Evolutionary conservation across 2,797 vertebrate genomes (phyloP).

Genomic region (Cebuella pygmaea): DNA sequence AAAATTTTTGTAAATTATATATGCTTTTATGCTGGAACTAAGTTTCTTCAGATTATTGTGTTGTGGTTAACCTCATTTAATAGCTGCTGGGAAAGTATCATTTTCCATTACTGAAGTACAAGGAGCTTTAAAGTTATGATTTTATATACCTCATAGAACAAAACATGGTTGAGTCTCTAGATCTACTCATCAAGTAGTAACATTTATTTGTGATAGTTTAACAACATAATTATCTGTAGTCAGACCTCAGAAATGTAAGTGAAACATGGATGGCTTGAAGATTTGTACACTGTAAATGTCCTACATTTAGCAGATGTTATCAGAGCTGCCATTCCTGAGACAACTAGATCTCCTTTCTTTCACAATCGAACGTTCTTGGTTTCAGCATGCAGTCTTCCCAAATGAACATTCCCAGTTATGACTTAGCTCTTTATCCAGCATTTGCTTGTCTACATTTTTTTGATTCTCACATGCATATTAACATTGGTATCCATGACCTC

Average conservation of each 20-base stretch:
- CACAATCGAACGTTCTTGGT: neutral
- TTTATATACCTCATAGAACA: neutral
- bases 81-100: constrained; percentile 29
- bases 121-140: neutral
- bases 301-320: neutral
- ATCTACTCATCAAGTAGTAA: neutral
- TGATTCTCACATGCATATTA: neutral
- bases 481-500: neutral
- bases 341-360: neutral
- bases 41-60: constrained; percentile 22
- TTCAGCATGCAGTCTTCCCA: neutral
- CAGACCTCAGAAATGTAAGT: neutral
- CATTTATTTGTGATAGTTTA: neutral
- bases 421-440: neutral
- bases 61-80: constrained; percentile 49
- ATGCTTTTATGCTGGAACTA: constrained; percentile 24
- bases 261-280: neutral
- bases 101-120: constrained; percentile 8
- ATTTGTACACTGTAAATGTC: neutral
- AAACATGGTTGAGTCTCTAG: neutral
- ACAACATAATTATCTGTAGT: neutral
- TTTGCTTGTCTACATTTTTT: neutral
- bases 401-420: neutral
- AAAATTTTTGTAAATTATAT: constrained; percentile 40
- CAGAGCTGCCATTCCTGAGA: neutral